phyloP scores from a whole-genome alignment of 2,888 invertebrate species.

The Micoletzkya japonica region DNA sequence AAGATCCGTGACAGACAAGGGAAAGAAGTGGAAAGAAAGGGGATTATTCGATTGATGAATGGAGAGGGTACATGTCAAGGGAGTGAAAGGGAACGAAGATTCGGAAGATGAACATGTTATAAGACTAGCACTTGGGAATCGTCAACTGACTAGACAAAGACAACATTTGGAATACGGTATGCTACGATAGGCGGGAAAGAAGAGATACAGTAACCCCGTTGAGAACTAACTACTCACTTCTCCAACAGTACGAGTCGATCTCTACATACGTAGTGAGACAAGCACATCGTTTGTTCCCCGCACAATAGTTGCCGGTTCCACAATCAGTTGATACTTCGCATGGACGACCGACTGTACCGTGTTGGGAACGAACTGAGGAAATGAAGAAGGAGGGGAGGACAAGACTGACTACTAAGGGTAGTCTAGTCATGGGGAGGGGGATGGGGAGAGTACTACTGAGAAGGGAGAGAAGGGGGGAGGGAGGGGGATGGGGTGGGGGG shows the following conservation, averaged over 20 bases:
- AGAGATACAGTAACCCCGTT: neutral
- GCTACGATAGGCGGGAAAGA: neutral
- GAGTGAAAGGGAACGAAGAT: neutral
- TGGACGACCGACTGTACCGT: conserved; percentile 60
- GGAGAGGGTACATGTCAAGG: neutral
- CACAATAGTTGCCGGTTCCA: conserved; percentile 63
- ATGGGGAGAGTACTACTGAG: no score
- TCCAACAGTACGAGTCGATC: conserved; percentile 63
- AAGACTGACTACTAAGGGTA: conserved; percentile 4
- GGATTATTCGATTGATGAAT: neutral
- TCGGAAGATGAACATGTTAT: neutral
- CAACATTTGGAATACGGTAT: neutral
- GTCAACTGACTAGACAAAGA: neutral
- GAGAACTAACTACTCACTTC: conserved; percentile 59
- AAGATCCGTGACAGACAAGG: neutral
- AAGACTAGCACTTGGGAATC: neutral
- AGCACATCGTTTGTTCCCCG: conserved; percentile 63
- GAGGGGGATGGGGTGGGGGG: no score
- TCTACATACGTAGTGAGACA: conserved; percentile 63
- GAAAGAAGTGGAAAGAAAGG: neutral
- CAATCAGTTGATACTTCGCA: conserved; percentile 62
- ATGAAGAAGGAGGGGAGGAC: conserved; percentile 1
- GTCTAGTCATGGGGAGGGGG: conserved; percentile 15
- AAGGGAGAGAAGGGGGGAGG: no score
- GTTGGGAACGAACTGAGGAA: no score